Evolutionary conservation across 1,140 invertebrate genomes (phyloP).

Genomic region (Homalodisca vitripennis): DNA sequence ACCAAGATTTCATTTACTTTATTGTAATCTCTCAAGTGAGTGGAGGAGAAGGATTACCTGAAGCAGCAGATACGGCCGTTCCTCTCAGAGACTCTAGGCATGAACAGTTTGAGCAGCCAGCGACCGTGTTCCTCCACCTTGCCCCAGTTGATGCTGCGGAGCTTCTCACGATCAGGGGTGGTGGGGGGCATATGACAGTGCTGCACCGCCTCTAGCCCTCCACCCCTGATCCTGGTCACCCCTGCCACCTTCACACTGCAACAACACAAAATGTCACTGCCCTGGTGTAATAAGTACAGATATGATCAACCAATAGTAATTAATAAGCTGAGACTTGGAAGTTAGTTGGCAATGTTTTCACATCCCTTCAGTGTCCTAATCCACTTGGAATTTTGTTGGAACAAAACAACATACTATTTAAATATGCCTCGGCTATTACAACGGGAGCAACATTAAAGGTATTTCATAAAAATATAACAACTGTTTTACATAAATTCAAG

Average conservation of each 20-base stretch:
- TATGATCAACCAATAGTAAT: neutral
- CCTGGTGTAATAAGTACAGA: neutral
- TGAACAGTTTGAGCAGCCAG: conserved; percentile 67
- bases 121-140: conserved; percentile 64
- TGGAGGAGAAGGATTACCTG: too few species aligned
- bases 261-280: too few species aligned
- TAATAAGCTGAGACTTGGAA: neutral
- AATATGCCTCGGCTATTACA: too few species aligned
- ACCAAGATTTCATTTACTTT: too few species aligned
- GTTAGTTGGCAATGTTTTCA: too few species aligned
- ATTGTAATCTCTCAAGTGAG: too few species aligned
- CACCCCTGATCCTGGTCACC: conserved; percentile 66
- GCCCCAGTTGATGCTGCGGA: conserved; percentile 65
- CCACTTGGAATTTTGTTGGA: too few species aligned
- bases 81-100: conserved; percentile 74
- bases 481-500: too few species aligned
- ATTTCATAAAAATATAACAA: too few species aligned
- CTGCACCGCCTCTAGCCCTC: conserved; percentile 59
- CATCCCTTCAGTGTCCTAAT: too few species aligned
- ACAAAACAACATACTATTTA: too few species aligned
- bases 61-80: conserved; percentile 88
- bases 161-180: conserved; percentile 61
- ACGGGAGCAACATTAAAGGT: too few species aligned
- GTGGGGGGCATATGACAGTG: conserved; percentile 67
- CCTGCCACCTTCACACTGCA: conserved; percentile 53